Evolutionary conservation across 2,797 vertebrate genomes (phyloP).

Genomic region (Sorex maritimensis): DNA sequence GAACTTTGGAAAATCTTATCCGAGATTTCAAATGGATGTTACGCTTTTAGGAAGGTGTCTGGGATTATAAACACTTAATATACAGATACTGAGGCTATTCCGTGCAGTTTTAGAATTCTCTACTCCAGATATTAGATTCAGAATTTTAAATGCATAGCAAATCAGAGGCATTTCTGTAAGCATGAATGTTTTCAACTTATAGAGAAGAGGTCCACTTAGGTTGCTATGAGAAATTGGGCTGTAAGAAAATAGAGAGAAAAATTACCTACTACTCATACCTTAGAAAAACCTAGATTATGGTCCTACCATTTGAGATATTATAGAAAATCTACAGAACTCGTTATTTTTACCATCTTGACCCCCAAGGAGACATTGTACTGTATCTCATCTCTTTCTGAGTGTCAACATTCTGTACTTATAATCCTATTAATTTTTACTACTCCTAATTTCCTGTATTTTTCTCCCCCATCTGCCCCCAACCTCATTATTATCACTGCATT

Average conservation of each 20-base stretch:
- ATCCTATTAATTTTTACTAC: background rate
- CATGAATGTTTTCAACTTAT: background rate
- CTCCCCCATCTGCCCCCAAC: background rate
- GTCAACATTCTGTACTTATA: background rate
- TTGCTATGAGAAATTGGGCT: background rate
- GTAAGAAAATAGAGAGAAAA: background rate
- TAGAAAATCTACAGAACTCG: background rate
- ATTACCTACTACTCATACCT: background rate
- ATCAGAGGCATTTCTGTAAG: background rate
- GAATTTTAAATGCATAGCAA: slow-evolving; percentile 10
- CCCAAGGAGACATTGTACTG: too few relatives aligned
- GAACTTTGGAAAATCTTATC: slow-evolving; percentile 48
- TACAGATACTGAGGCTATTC: background rate
- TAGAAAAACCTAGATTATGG: background rate
- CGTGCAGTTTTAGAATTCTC: background rate
- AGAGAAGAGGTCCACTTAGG: background rate
- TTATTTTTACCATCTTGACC: background rate
- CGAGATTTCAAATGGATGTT: background rate
- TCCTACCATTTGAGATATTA: background rate
- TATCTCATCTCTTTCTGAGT: background rate
- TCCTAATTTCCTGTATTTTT: background rate
- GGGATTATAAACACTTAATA: background rate
- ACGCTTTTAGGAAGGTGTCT: slow-evolving; percentile 16
- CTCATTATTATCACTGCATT: background rate
- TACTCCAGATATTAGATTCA: background rate